Percentiles rank a stretch among this genome's conserved stretches.
phyloP scores from a whole-genome alignment of 2,113 vertebrate genomes.

The Marmota flaviventris region DNA sequence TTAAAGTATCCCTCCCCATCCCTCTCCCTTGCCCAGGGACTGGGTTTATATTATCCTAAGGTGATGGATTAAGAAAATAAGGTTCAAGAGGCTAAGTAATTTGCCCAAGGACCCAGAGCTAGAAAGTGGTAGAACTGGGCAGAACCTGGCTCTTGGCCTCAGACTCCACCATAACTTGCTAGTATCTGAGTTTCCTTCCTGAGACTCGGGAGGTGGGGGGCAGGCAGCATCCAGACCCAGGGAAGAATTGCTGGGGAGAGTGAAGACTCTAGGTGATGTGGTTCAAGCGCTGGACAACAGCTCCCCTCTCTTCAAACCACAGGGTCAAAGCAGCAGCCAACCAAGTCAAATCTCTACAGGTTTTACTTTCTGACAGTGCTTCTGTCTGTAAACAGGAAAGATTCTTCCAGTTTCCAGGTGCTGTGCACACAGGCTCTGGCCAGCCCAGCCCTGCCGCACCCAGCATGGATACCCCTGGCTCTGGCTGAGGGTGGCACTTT shows the following conservation, averaged over 20 bases:
- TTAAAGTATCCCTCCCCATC: not conserved
- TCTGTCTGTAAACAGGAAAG: not conserved
- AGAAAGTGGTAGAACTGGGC: not conserved
- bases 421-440: not conserved
- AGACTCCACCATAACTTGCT: accelerated
- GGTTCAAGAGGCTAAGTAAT: not conserved
- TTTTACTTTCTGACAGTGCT: constrained; percentile 1
- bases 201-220: not conserved
- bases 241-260: not conserved
- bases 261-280: too few species aligned
- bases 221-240: not conserved
- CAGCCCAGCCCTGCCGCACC: not conserved
- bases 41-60: not conserved
- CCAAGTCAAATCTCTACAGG: not conserved
- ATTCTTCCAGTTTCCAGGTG: not conserved
- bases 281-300: not conserved
- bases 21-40: not conserved
- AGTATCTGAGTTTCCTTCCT: not conserved
- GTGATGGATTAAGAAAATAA: not conserved
- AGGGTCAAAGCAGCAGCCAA: not conserved
- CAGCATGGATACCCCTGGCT: not conserved
- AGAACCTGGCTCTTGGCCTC: too few species aligned
- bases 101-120: not conserved
- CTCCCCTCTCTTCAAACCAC: not conserved
- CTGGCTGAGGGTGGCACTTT: not conserved